Base-by-base conservation (phyloP, 2,888 invertebrate genomes). In the Tillus elongatus region DNA sequence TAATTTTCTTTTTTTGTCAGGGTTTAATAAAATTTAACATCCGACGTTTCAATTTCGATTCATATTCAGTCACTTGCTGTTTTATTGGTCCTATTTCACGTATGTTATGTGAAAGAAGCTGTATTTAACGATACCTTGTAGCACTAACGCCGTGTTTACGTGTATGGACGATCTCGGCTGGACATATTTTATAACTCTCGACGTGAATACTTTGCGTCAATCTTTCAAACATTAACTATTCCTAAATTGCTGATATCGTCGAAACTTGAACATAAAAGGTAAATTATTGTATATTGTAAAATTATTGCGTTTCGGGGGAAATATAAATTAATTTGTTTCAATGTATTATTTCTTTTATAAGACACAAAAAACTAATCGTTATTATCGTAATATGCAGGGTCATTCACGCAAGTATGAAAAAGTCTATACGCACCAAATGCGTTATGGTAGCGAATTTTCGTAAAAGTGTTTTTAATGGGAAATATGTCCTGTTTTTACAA, bases 11-110 rank as follows among this genome's bases (percentile, higher is more conserved):
- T 37, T 30, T 37, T 30, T 40, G 36, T 41, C 29, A 37, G 30
- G 28, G 28, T 39, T 19, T 36, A 30, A 41, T 41, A 41, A 41
- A 41, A 41, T 41, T 41, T 38, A 35, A 35, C 31, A 32, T 38
- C 36, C 61, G 62, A 63, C 62, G 50, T 63, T 62, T 63, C 62
- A 62, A 63, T 62, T 61, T 59, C 53, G 55, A 54, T 58, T 58
- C 58, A 56, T 53, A 53, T 56, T 46, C 57, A 58, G 58, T 56
- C 61, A 57, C 62, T 59, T 57, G 61, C 63, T 63, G 63, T 62
- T 63, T 63, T 63, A 62, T 62, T 51, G 57, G 50, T 50, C 55
- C 53, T 63, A 63, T 61, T 61, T 62, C 60, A 62, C 57, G 51
- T 57, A 58, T 59, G 56, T 61, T 60, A 60, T 59, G 58, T 53